These are phyloP conservation scores for Ruditapes philippinarum DNA, from an alignment of 1,140 invertebrate species.

Conservation along the genomic window DNA sequence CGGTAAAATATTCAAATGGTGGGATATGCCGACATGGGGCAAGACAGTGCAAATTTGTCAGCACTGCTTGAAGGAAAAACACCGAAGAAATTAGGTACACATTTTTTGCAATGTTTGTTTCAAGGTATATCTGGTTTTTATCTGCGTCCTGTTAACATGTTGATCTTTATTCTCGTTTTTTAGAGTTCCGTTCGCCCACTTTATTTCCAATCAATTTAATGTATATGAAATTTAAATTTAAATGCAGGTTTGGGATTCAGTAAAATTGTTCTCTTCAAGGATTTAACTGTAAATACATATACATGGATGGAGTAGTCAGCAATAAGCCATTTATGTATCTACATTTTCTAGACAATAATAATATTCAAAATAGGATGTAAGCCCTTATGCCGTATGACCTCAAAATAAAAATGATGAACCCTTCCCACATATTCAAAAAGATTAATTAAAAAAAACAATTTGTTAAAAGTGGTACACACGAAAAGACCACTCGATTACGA, in stretches of 20 bases:
- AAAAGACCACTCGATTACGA: slow-evolving; percentile 10
- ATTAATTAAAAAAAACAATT: slow-evolving; percentile 56
- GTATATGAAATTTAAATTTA: slow-evolving; percentile 62
- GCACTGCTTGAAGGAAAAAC: slow-evolving; percentile 6
- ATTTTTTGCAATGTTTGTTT: slow-evolving; percentile 67
- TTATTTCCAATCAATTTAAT: slow-evolving; percentile 34
- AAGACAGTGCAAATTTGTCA: slow-evolving; percentile 32
- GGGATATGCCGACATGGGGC: slow-evolving; percentile 42
- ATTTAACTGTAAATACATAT: slow-evolving; percentile 15
- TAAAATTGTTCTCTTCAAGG: slow-evolving; percentile 50
- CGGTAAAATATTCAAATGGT: slow-evolving; percentile 23
- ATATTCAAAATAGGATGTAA: slow-evolving; percentile 21
- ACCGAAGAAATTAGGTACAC: slow-evolving; percentile 24
- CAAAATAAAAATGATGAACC: slow-evolving; percentile 30
- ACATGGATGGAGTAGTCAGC: slow-evolving; percentile 41
- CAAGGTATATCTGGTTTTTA: slow-evolving; percentile 60
- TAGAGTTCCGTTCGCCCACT: slow-evolving; percentile 66
- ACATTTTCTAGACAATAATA: slow-evolving; percentile 33
- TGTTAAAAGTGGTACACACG: slow-evolving; percentile 19
- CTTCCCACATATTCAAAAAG: slow-evolving; percentile 44
- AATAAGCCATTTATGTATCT: slow-evolving; percentile 43
- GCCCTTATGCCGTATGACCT: slow-evolving; percentile 27
- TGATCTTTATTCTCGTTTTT: no score
- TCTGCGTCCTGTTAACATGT: no score
- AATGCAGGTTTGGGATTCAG: slow-evolving; percentile 48